Evolutionary conservation across 2,113 vertebrate genomes (phyloP).

Genomic region (Procavia capensis): DNA sequence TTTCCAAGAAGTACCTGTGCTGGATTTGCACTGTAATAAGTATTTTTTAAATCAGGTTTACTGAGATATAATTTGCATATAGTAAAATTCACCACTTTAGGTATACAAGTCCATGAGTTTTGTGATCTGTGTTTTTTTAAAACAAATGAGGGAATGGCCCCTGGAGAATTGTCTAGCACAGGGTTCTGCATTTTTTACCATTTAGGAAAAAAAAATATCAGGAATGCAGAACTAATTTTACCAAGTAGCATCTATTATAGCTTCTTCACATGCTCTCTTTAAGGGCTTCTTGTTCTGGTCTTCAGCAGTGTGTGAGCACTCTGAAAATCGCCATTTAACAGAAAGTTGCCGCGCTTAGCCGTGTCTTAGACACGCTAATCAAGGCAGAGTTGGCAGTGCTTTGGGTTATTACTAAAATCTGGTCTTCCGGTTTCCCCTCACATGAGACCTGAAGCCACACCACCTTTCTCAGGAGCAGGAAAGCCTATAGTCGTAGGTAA

Average conservation of each 20-base stretch:
- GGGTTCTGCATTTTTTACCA: background rate
- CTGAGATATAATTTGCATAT: background rate
- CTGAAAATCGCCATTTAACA: background rate
- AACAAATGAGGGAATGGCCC: background rate
- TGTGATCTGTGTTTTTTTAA: background rate
- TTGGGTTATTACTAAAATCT: background rate
- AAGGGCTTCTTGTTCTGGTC: background rate
- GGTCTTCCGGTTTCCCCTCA: background rate
- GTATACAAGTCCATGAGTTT: background rate
- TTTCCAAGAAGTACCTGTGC: no score
- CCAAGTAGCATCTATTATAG: background rate
- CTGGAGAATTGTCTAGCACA: background rate
- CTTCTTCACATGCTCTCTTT: background rate
- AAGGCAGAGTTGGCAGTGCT: background rate
- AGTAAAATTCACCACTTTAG: background rate
- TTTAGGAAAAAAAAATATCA: background rate
- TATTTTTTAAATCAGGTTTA: conserved; percentile 22
- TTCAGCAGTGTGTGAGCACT: background rate
- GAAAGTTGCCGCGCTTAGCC: background rate
- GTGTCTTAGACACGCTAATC: background rate
- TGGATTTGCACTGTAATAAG: no score
- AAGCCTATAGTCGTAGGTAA: background rate
- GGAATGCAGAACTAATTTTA: background rate
- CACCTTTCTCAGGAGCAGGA: background rate
- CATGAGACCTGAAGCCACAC: background rate